Evolutionary conservation across 2,113 vertebrate genomes (phyloP), one percentile per base, ranked within the genome.

Genomic region (Pogonocichla stellata): DNA sequence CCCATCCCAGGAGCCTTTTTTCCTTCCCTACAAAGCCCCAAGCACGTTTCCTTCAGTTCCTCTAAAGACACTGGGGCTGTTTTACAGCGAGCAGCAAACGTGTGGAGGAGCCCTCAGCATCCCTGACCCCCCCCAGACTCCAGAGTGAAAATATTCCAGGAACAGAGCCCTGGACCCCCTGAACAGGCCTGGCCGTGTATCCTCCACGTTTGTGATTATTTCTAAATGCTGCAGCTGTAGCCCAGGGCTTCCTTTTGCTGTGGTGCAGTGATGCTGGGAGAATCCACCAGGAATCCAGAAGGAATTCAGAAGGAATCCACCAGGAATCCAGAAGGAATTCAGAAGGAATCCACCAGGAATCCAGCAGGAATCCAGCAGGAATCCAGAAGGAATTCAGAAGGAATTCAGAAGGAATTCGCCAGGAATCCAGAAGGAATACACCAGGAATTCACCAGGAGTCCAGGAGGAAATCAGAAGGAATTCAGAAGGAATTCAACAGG

Each of bases 171-270:
- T 75, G 4, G 40, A 14, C 19, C 1, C 18, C 51, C 45, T 22
- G 36, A 38, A 15, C 2, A 0, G 12, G 16, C 38, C 66, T 11
- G n/a, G 26, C 80, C 8, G 0, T 2, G 5, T 2, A 14, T 10
- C 31, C 25, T 57, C 36, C 19, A 0, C 3, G 25, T 13, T 26
- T 19, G 19, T 8, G 10, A 3, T 60, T 38, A 9, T 45, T 48
- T 84, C 69, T 64, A 48, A 58, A 73, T 4, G 16, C 65, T 50
- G 57, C 77, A 45, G 61, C 56, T 56, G 10, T 0, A 62, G 61
- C 22, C 25, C 22, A 50, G 58, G 14, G 45, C 42, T 89, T 5
- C 34, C 28, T 75, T 69, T 10, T 16, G 38, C 78, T 58, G 45
- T 1, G 1, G 0, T 2, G 19, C n/a, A 20, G 42, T 43, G 0